These are phyloP conservation scores for Auanema freiburgensis DNA, from an alignment of 2,888 invertebrate species.

Conservation along the genomic window DNA sequence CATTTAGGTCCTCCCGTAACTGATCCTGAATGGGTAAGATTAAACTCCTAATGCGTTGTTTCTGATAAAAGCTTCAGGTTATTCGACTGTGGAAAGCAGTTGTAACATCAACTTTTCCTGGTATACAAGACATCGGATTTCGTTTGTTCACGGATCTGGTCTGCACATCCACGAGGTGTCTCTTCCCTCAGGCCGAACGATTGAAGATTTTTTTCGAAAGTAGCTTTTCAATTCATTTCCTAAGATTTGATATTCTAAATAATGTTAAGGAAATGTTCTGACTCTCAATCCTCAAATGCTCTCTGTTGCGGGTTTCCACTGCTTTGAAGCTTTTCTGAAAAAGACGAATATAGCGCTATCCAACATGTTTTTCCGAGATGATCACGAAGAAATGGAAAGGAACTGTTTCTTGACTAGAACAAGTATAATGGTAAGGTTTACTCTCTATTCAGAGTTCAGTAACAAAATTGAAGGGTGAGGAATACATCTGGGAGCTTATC, in stretches of 20 bases:
- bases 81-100: slow-evolving; percentile 8
- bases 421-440: too few species aligned
- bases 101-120: not conserved
- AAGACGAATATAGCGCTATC: slow-evolving; percentile 7
- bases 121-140: slow-evolving; percentile 11
- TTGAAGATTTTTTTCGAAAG: too few species aligned
- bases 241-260: too few species aligned
- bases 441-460: not conserved
- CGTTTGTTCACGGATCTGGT: slow-evolving; percentile 10
- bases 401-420: too few species aligned
- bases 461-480: slow-evolving; percentile 11
- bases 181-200: too few species aligned
- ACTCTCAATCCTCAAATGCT: slow-evolving; percentile 1
- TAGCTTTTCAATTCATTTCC: too few species aligned
- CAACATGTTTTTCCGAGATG: too few species aligned
- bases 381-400: too few species aligned
- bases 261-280: slow-evolving; percentile 13
- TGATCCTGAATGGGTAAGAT: too few species aligned
- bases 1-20: too few species aligned
- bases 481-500: slow-evolving; percentile 13
- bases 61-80: not conserved
- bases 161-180: not conserved
- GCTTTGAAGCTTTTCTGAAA: slow-evolving; percentile 13
- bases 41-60: too few species aligned
- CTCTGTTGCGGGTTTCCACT: slow-evolving; percentile 12